Evolutionary conservation across 2,888 invertebrate species (phyloP), one percentile per base, ranked within the genome.

Genomic region (Ophion ventricosus): DNA sequence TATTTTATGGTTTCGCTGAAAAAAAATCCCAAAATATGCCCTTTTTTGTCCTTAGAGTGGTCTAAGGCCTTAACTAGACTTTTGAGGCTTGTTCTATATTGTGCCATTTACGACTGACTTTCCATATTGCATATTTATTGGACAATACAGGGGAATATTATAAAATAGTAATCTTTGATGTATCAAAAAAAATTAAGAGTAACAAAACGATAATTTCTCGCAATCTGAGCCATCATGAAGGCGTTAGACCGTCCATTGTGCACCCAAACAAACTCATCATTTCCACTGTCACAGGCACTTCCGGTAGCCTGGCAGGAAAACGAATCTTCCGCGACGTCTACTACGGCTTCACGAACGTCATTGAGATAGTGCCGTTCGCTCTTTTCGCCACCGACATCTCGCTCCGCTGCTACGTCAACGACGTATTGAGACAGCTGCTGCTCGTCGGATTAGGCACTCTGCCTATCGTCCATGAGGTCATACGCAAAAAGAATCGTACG

Each of bases 331-430:
- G 92, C 80, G 90, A 89, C 63, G 91, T 90, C 78, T 93, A 93
- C 73, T 91, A 92, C 57, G 89, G 90, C 85, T 89, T 91, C 59
- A 90, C 93, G 64, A 91, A 88, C 79, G 83, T 92, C 3, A 87
- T 89, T 35, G 91, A 92, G 75, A 87, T 92, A 61, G 86, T 92
- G 77, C 92, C 92, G 57, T 88, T 93, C 85, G 91, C 91, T 67
- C 90, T 92, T 82, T 89, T 92, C 79, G 91, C 92, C 2, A 89
- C 89, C 10, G 92, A 93, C 87, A 90, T 93, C 73, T 87, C 92
- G 72, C 85, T 89, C 2, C 89, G 88, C 69, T 91, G 91, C 82
- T 86, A 88, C 14, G 85, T 90, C 56, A 87, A 89, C 57, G 90
- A 91, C 63, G 87, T 88, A 59, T 49, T 92, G 59, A 89, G 92